Base-by-base conservation (phyloP, 1,140 invertebrate species). In the Sinonovacula constricta region DNA sequence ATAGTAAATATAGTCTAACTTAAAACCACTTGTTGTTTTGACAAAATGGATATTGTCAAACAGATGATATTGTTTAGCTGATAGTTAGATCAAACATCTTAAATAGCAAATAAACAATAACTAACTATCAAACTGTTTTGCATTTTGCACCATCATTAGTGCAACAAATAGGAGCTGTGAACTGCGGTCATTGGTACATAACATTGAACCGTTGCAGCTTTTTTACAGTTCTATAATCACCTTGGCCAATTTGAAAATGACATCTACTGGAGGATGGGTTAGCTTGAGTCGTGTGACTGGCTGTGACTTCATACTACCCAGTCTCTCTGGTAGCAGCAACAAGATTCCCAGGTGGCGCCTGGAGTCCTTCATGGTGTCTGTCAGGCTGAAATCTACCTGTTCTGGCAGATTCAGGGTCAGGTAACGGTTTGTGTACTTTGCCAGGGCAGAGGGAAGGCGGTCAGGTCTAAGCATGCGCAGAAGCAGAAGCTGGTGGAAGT, bases 381-480 rank as follows among this genome's bases (percentile, higher is more conserved):
- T 62, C 3, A 89, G 51, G 54, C 75, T 85, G 36, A 84, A 82
- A 14, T 83, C 84, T 26, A 81, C 66, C 63, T 86, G 82, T n/a
- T 82, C 84, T 77, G 87, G 83, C 28, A 86, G 71, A 66, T 86
- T 85, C 10, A 88, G 72, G 26, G 80, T 82, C 1, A 90, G 83
- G 66, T 88, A 85, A 28, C 83, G 81, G 69, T 85, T 84, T 12
- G 89, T 85, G 77, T 90, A 90, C 24, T 63, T 76, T 5, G 80
- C 63, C 31, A 90, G 78, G 22, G 89, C 88, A 15, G 80, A 66
- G 24, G 86, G 88, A 12, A 90, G 80, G 18, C 89, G 84, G 80
- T 90, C 89, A 15, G 88, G 88, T 18, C 89, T 76, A 22, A 90
- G 79, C 86, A 90, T 89, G n/a, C 89, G 85, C n/a, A 90, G 54